Evolutionary conservation across 2,888 invertebrate genomes (phyloP).

Genomic region (Apotomis betuletana): DNA sequence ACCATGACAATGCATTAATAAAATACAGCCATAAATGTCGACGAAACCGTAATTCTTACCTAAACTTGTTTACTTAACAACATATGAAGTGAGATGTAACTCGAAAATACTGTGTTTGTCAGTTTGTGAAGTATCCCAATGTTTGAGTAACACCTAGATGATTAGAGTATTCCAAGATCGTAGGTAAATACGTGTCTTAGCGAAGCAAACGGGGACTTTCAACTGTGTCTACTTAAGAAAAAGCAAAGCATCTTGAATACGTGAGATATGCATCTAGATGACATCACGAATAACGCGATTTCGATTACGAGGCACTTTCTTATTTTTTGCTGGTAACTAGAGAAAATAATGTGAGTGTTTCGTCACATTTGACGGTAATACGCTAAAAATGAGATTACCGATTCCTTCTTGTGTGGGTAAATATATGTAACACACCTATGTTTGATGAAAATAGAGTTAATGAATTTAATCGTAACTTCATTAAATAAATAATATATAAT

Average conservation of each 20-base stretch:
- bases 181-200: conserved; percentile 38
- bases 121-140: conserved; percentile 28
- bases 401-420: background rate
- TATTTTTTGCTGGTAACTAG: conserved; percentile 34
- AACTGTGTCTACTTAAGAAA: conserved; percentile 43
- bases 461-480: too few relatives aligned
- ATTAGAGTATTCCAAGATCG: conserved; percentile 37
- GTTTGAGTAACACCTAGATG: conserved; percentile 40
- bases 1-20: conserved; percentile 9
- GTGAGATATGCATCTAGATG: conserved; percentile 45
- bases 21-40: background rate
- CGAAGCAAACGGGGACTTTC: conserved; percentile 39
- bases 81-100: conserved; percentile 20
- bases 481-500: too few relatives aligned
- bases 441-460: background rate
- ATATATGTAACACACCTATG: background rate
- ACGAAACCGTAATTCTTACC: conserved; percentile 21
- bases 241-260: conserved; percentile 42
- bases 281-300: conserved; percentile 44
- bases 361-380: conserved; percentile 16
- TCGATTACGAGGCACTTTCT: conserved; percentile 43
- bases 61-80: conserved; percentile 22
- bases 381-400: conserved; percentile 12
- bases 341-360: conserved; percentile 20
- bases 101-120: conserved; percentile 22